Evolutionary conservation across 2,113 vertebrate genomes (phyloP).

Genomic region (Gallinago media): DNA sequence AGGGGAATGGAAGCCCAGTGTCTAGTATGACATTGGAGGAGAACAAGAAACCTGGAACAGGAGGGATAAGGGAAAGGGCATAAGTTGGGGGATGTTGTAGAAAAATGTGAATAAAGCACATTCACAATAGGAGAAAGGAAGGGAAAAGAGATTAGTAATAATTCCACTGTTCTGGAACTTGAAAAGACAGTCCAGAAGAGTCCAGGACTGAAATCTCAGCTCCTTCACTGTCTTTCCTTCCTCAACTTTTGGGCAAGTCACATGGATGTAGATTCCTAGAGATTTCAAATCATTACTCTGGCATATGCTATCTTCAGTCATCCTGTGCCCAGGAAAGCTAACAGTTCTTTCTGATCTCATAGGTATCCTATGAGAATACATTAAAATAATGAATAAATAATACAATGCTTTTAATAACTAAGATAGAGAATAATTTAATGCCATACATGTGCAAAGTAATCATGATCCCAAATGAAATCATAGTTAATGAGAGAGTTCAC

Average conservation of each 20-base stretch:
- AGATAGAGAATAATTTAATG: not conserved
- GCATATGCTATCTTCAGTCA: not conserved
- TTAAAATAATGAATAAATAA: not conserved
- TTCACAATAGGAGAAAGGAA: not conserved
- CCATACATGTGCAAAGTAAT: rapidly evolving
- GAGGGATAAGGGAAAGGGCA: not conserved
- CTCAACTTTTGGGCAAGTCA: not conserved
- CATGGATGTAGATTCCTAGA: not conserved
- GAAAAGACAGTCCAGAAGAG: not conserved
- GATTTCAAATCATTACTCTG: not conserved
- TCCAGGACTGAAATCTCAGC: not conserved
- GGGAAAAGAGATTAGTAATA: not conserved
- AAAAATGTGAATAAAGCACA: not conserved
- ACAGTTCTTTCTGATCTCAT: not conserved
- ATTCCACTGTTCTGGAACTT: not conserved
- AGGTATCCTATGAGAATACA: not conserved
- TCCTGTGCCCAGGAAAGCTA: not conserved
- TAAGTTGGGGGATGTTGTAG: not conserved
- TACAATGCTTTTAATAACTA: not conserved
- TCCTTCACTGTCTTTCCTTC: not conserved
- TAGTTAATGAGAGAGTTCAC: not conserved
- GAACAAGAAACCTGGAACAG: not conserved
- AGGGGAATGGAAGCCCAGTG: not conserved
- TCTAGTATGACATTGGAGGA: not conserved
- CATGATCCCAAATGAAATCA: not conserved